phyloP scores from a whole-genome alignment of 2,797 vertebrate species.

The Salmo trutta region DNA sequence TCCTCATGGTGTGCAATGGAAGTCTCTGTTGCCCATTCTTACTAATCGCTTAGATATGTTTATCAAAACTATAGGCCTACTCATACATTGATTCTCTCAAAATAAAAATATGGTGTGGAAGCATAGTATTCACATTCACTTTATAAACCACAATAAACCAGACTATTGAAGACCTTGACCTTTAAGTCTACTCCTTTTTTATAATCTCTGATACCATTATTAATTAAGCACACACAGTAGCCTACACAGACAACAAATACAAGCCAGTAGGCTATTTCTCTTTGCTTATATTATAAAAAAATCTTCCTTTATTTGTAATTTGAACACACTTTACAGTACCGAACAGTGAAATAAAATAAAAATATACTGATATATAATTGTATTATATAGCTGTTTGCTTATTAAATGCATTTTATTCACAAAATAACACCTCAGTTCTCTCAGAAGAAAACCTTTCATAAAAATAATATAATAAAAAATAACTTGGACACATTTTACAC shows the following conservation, averaged over 20 bases:
- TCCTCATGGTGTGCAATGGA: too few relatives aligned
- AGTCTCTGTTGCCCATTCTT: too few relatives aligned
- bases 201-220: too few relatives aligned
- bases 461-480: constrained; percentile 90
- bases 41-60: too few relatives aligned
- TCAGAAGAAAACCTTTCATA: constrained; percentile 82
- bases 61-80: too few relatives aligned
- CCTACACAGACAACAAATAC: background rate
- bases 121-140: too few relatives aligned
- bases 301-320: constrained; percentile 85
- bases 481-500: constrained; percentile 85
- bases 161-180: too few relatives aligned
- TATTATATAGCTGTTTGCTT: constrained; percentile 84
- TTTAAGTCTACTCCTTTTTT: too few relatives aligned
- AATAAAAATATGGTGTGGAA: too few relatives aligned
- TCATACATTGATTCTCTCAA: too few relatives aligned
- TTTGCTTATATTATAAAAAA: constrained; percentile 76
- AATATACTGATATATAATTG: constrained; percentile 84
- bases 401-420: constrained; percentile 86
- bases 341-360: constrained; percentile 87
- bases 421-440: constrained; percentile 84
- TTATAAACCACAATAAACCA: too few relatives aligned
- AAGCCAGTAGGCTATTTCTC: background rate
- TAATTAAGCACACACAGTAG: too few relatives aligned
- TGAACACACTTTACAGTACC: constrained; percentile 87